Conservation (phyloP, 2,888 invertebrate species). For the Drosophila parthenogenetica region DNA sequence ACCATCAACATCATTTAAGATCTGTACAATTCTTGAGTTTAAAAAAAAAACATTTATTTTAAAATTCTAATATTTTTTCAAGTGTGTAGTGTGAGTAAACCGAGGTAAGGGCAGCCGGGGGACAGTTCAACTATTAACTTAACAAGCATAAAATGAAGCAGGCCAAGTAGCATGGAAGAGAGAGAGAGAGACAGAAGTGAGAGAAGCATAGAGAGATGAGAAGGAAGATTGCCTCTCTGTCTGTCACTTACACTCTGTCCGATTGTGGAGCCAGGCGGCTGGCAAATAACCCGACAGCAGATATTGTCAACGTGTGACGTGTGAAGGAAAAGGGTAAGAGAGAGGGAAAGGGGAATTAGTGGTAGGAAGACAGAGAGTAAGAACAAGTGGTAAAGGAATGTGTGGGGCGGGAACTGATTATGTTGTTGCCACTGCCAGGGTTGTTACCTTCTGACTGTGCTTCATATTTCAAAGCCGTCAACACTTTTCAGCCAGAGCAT, state of each 20-base stretch:
- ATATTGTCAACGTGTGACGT: constrained; percentile 70
- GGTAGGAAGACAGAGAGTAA: background rate
- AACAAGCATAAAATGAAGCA: constrained; percentile 80
- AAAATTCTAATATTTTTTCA: background rate
- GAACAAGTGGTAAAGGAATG: background rate
- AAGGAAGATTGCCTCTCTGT: constrained; percentile 17
- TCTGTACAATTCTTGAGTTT: too few relatives aligned
- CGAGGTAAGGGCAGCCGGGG: constrained; percentile 2
- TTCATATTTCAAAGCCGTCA: constrained; percentile 80
- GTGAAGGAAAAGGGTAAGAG: background rate
- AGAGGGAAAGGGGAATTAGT: background rate
- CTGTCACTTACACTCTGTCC: background rate
- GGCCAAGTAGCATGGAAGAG: constrained; percentile 55
- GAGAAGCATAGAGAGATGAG: constrained; percentile 24
- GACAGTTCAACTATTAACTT: constrained; percentile 74
- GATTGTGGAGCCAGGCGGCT: constrained; percentile 28
- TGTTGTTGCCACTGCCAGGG: constrained; percentile 49
- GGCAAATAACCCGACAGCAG: constrained; percentile 76
- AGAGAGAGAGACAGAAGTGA: constrained; percentile 44
- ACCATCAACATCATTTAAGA: too few relatives aligned
- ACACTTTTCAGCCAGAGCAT: constrained; percentile 63
- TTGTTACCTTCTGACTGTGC: constrained; percentile 70
- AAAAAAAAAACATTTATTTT: too few relatives aligned
- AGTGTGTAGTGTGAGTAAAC: constrained; percentile 1
- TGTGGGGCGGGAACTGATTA: constrained; percentile 43